Evolutionary conservation across 1,140 invertebrate species (phyloP), one percentile per base, ranked within the genome.

Genomic region (Anastatus disparis): DNA sequence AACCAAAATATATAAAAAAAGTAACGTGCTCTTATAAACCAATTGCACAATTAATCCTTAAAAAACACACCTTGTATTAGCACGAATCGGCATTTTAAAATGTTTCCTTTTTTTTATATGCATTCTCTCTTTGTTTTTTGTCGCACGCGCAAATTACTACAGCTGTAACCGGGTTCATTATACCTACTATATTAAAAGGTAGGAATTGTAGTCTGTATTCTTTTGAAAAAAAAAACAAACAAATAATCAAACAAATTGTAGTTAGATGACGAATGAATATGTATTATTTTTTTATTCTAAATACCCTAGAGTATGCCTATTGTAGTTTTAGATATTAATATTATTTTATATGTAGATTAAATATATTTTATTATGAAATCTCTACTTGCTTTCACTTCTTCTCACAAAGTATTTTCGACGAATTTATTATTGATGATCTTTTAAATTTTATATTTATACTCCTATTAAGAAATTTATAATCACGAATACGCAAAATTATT

Each of bases 121-220:
- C 81, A 76, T 74, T 79, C 75, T 78, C 76, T 79, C 79, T 79
- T 83, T 76, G 73, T 77, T 71, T 78, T 63, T 77, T 81, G 71
- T 79, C 76, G 77, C 80, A 80, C 73, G 70, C 75, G 74, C 77
- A 76, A 48, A 81, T 76, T 78, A 50, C 61, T 52, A 44, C 70
- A 71, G 55, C 79, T 72, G 76, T 79, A 83, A 82, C 83, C 77
- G 84, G 81, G 80, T 87, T 85, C 78, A 76, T 85, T 80, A 85
- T 86, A 81, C 85, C 86, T 81, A 79, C 78, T 77, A 84, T 86
- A 78, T 77, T 79, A 71, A 84, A 84, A 86, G 85, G 85, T 87
- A 87, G 79, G 85, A 83, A 73, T 78, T 53, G 73, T 78, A 74
- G 67, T 55, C 29, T 63, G 55, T n/a, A n/a, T 64, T 67, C 10